Evolutionary conservation across 2,888 invertebrate genomes (phyloP), one percentile per base, ranked within the genome.

Genomic region (Adelognathus sp.): DNA sequence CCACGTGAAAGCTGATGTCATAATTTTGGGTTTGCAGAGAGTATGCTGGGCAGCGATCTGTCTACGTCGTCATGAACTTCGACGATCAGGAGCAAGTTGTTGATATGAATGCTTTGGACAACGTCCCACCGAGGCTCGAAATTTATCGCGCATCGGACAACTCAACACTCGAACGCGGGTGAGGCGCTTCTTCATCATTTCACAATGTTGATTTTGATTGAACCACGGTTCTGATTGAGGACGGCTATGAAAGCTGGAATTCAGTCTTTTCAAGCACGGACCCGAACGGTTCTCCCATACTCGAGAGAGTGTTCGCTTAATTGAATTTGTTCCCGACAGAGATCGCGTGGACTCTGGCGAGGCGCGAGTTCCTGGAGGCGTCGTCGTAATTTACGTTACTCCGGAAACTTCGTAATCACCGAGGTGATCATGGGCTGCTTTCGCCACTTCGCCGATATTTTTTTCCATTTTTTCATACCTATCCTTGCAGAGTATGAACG

Each of bases 21-120:
- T 27, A 33, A 72, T 61, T 9, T 18, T n/a, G 16, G 33, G 33
- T 85, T 86, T 91, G 92, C 3, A 89, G 93, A 7, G 83, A 92
- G 6, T 88, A 86, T 5, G 88, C 90, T 0, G 70, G 31, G 91
- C 93, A 82, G 85, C 93, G 3, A 60, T 80, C 82, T 11, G 77
- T 88, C 75, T 87, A 87, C 33, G 92, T 94, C 1, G 86, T 95
- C 0, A 90, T 94, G 11, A 95, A 95, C 92, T 92, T 95, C 44
- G 93, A 93, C 54, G 86, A 92, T 14, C 81, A 89, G 21, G 84
- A 91, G 0, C 92, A 94, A 86, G 89, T 89, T 1, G 91, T 95
- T 14, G 92, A 94, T 90, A 88, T 95, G 61, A 92, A 90, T 5
- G 92, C 92, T 71, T 93, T 94, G 46, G 92, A 93, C 69, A 92